These are phyloP conservation scores for Poecilia velifera DNA, from an alignment of 2,797 vertebrate genomes.

Conservation along the genomic window DNA sequence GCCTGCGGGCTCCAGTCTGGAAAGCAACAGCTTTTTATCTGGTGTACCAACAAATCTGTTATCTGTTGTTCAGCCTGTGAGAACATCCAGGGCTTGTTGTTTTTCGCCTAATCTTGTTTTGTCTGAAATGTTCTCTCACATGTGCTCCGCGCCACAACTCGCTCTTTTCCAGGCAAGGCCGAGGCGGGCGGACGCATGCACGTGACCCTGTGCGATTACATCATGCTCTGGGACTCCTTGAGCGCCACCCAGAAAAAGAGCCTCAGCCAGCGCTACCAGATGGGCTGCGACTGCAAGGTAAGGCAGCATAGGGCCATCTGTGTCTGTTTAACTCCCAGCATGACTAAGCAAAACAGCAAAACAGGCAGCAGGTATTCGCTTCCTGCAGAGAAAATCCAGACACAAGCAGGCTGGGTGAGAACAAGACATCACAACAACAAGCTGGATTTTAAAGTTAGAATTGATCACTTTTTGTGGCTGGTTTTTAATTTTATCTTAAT, in stretches of 20 bases:
- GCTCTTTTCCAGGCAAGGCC: constrained; percentile 85
- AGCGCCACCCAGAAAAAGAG: constrained; percentile 97
- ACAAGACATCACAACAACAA: constrained; percentile 27
- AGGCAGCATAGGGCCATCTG: constrained; percentile 40
- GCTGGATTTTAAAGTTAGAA: neutral
- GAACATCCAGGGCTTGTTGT: constrained; percentile 4
- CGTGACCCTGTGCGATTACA: constrained; percentile 96
- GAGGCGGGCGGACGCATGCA: constrained; percentile 91
- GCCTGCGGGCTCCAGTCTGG: constrained; percentile 22
- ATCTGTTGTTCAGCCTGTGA: constrained; percentile 1
- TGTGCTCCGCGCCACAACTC: neutral
- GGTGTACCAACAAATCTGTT: neutral
- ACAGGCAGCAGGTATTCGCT: constrained; percentile 11
- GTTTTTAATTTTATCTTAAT: neutral
- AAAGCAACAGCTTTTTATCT: constrained; percentile 34
- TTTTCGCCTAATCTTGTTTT: constrained; percentile 19
- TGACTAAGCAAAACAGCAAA: neutral
- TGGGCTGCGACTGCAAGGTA: constrained; percentile 99
- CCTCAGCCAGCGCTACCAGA: constrained; percentile 96
- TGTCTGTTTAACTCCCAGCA: neutral
- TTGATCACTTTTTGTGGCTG: neutral
- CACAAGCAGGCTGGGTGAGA: constrained; percentile 32
- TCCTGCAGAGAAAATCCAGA: constrained; percentile 31
- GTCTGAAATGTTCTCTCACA: constrained; percentile 17
- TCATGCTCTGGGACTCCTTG: constrained; percentile 93